phyloP scores from a whole-genome alignment of 2,888 invertebrate genomes.

The Cryptus viduatorius region DNA sequence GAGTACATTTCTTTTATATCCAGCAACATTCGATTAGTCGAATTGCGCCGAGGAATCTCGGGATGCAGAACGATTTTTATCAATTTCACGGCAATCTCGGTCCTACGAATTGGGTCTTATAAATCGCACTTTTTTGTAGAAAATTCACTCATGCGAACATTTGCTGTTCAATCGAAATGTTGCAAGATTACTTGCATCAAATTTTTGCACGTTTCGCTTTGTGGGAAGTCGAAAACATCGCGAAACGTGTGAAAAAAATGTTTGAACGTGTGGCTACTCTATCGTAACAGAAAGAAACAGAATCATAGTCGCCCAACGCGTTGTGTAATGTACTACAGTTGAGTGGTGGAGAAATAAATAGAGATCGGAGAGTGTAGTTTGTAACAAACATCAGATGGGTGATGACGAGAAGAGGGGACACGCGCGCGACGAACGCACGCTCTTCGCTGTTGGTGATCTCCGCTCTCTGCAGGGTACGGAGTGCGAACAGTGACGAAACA shows the following conservation, averaged over 20 bases:
- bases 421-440: conserved; percentile 27
- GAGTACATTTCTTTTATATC: background rate
- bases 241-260: background rate
- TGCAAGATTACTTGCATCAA: background rate
- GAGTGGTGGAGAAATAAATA: conserved; percentile 36
- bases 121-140: too few species aligned
- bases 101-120: too few species aligned
- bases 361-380: conserved; percentile 13
- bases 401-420: conserved; percentile 34
- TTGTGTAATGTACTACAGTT: background rate
- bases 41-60: too few species aligned
- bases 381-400: conserved; percentile 35
- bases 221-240: background rate
- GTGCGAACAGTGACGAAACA: conserved; percentile 5
- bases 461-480: conserved; percentile 2
- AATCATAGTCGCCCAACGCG: background rate
- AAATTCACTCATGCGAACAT: too few species aligned
- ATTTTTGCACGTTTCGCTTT: background rate
- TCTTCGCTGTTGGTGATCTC: conserved; percentile 45
- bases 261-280: background rate
- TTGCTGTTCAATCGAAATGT: background rate
- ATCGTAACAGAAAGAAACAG: background rate
- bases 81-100: too few species aligned
- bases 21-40: too few species aligned
- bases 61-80: too few species aligned